Base-by-base conservation (phyloP, 2,888 invertebrate species). In the Caenorhabditis sp. region DNA sequence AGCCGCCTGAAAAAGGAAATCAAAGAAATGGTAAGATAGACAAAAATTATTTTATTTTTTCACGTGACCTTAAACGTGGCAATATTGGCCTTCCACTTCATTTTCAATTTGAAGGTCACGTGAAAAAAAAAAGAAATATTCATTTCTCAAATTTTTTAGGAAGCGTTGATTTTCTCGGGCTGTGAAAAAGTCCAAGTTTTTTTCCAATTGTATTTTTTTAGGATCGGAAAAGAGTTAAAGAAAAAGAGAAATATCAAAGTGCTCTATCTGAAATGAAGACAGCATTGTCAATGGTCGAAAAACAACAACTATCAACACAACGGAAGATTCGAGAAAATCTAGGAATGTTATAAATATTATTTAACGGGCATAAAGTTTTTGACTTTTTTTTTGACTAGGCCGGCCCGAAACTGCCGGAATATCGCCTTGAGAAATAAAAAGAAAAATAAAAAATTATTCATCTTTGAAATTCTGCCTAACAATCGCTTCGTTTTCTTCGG, bases 191-290 rank as follows among this genome's bases (percentile, higher is more conserved):
- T 55, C 17, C 26, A 17, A 5, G 17, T 21, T 26, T 21, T n/a
- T 31, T n/a, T n/a, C n/a, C n/a, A n/a, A n/a, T n/a, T n/a, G n/a
- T 6, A 21, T 55, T 8, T 2, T 57, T 65, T 58, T 24, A 70
- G 70, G 58, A 63, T 23, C 36, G 43, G 54, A 58, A 60, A 49
- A 50, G 62, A 12, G 19, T 10, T 1, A 27, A 31, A 3, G 72
- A 72, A 19, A 72, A 72, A 58, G 72, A 72, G n/a, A 72, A 68
- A 49, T 57, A 61, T 36, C 72, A 67, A 36, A 26, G 21, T 1
- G 37, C 58, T 1, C 53, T 65, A 2, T 17, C 53, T 5, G 67
- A 67, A 21, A 36, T 72, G 21, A 58, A 63, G 31, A 14, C 50
- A 10, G 72, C 72, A 3, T 49, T 72, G 50, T 65, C 64, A 31